phyloP scores from a whole-genome alignment of 2,113 vertebrate genomes.

The Pleuronectes platessa region DNA sequence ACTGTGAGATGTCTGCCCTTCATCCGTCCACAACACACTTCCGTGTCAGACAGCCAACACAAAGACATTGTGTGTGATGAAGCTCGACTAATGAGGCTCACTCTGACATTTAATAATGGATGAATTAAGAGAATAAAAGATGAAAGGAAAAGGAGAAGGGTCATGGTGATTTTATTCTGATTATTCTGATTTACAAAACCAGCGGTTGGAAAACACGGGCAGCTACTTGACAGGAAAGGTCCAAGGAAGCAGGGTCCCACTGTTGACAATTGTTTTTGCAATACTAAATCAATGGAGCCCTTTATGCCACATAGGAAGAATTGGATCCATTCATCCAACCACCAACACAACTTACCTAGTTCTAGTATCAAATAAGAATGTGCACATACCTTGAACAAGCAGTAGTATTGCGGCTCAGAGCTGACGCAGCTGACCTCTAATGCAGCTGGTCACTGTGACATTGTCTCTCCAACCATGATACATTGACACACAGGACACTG shows the following conservation, averaged over 20 bases:
- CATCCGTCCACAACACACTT: conserved; percentile 8
- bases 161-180: background rate
- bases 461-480: background rate
- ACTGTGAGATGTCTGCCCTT: conserved; percentile 28
- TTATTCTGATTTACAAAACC: background rate
- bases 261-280: background rate
- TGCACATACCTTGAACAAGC: no score
- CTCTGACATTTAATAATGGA: conserved; percentile 43
- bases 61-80: conserved; percentile 1
- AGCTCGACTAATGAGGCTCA: conserved; percentile 36
- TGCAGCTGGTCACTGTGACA: background rate
- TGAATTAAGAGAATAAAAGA: conserved; percentile 11
- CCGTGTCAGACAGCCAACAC: conserved; percentile 21
- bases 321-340: background rate
- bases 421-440: background rate
- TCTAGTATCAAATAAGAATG: no score
- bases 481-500: background rate
- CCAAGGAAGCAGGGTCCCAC: background rate
- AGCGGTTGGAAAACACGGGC: background rate
- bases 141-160: background rate
- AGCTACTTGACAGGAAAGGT: background rate
- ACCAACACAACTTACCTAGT: no score
- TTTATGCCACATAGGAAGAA: no score
- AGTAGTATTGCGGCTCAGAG: no score
- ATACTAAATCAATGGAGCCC: no score